phyloP scores from a whole-genome alignment of 2,797 vertebrate genomes.

The Morus bassanus region DNA sequence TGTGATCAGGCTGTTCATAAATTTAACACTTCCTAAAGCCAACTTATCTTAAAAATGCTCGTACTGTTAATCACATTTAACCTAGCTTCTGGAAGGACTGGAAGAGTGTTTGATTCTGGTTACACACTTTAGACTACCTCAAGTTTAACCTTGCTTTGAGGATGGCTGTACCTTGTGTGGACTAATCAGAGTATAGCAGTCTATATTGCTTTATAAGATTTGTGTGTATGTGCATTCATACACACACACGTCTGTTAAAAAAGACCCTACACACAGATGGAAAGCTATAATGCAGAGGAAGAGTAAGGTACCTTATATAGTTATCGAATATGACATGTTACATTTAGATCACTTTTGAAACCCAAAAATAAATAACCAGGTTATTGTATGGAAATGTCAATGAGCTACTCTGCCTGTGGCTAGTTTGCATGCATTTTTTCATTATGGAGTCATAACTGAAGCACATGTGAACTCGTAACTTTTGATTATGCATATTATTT shows the following conservation, averaged over 20 bases:
- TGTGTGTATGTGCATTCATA: not conserved
- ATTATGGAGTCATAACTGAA: not conserved
- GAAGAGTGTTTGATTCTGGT: not conserved
- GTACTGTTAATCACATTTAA: not conserved
- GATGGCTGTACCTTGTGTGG: not conserved
- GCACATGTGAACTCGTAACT: not conserved
- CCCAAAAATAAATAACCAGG: not conserved
- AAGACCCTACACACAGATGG: not conserved
- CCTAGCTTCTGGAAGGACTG: not conserved
- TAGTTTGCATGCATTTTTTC: not conserved
- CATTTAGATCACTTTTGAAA: slow-evolving; percentile 14
- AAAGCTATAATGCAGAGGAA: not conserved
- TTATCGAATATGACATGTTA: not conserved
- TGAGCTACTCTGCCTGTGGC: not conserved
- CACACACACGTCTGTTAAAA: not conserved
- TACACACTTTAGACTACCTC: not conserved
- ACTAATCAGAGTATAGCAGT: not conserved
- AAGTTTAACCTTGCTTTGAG: not conserved
- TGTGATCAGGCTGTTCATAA: not conserved
- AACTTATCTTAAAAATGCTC: not conserved
- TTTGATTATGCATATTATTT: not conserved
- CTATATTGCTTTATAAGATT: not conserved
- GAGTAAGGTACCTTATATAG: not conserved
- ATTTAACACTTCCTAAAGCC: not conserved
- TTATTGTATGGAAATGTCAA: not conserved